A percentile compares a stretch with the other conserved stretches of the same genome.
These are phyloP conservation scores for Caenorhabditis sp. DNA, from an alignment of 2,888 invertebrate genomes.

Conservation along the genomic window DNA sequence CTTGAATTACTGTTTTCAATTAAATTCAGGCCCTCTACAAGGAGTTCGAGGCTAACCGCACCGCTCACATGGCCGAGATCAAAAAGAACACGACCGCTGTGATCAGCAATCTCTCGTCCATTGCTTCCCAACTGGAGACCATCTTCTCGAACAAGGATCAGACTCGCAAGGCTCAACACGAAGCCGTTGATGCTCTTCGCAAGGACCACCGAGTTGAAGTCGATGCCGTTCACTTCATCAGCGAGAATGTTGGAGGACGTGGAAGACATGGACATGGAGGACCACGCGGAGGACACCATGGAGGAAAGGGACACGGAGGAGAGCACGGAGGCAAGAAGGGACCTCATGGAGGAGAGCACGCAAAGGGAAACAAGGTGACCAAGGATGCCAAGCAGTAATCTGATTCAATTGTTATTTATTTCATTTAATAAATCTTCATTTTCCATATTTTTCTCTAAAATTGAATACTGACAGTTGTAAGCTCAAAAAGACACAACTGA, in stretches of 20 bases:
- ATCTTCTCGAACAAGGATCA: slow-evolving; percentile 60
- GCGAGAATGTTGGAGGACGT: slow-evolving; percentile 15
- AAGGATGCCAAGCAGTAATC: background rate
- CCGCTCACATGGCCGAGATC: slow-evolving; percentile 49
- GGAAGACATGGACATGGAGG: slow-evolving; percentile 28
- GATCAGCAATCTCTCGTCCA: slow-evolving; percentile 54
- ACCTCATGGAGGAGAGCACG: background rate
- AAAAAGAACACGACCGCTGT: slow-evolving; percentile 59
- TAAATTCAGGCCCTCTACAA: slow-evolving; percentile 58
- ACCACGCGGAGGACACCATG: slow-evolving; percentile 14
- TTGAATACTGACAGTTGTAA: too few species aligned
- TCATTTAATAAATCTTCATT: background rate
- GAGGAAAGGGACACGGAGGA: slow-evolving; percentile 6
- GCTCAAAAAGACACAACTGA: too few species aligned
- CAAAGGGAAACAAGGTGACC: background rate
- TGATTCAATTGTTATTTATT: background rate
- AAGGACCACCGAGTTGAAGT: slow-evolving; percentile 27
- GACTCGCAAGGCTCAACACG: slow-evolving; percentile 34
- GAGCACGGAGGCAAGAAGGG: background rate
- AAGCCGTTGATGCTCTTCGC: slow-evolving; percentile 33
- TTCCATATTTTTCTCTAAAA: background rate
- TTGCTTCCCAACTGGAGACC: slow-evolving; percentile 44
- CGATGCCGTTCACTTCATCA: slow-evolving; percentile 26
- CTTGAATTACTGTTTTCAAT: too few species aligned
- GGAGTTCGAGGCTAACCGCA: slow-evolving; percentile 60